phyloP scores from a whole-genome alignment of 2,888 invertebrate genomes.

The Eudemis profundana region DNA sequence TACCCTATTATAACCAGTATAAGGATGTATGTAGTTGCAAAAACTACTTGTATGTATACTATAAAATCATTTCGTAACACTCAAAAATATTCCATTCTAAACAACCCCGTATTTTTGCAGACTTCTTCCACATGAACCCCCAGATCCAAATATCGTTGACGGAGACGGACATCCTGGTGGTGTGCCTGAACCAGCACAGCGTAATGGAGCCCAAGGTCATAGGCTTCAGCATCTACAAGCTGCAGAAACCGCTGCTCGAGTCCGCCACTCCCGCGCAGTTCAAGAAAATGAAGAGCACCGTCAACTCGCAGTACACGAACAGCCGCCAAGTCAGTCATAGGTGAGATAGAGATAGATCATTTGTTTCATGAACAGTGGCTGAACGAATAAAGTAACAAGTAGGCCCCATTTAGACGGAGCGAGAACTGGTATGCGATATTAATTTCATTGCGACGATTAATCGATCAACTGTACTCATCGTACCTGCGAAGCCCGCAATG shows the following conservation, averaged over 20 bases:
- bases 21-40: too few relatives aligned
- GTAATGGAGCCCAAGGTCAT: constrained; percentile 97
- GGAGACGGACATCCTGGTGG: constrained; percentile 88
- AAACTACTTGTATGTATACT: too few relatives aligned
- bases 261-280: constrained; percentile 92
- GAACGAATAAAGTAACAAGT: too few relatives aligned
- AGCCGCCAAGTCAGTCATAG: constrained; percentile 92
- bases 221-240: constrained; percentile 94
- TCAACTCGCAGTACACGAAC: constrained; percentile 96
- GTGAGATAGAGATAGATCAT: constrained; percentile 51
- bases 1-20: too few relatives aligned
- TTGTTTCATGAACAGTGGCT: too few relatives aligned
- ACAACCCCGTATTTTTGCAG: constrained; percentile 63
- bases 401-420: too few relatives aligned
- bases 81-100: background rate
- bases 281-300: constrained; percentile 93
- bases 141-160: constrained; percentile 92
- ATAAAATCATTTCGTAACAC: too few relatives aligned
- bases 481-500: too few relatives aligned
- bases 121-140: constrained; percentile 97
- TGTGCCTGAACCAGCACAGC: constrained; percentile 95
- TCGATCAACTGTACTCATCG: too few relatives aligned
- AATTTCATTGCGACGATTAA: too few relatives aligned
- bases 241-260: constrained; percentile 89
- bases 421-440: too few relatives aligned